phyloP scores from a whole-genome alignment of 2,113 vertebrate genomes.

The Furnarius figulus region DNA sequence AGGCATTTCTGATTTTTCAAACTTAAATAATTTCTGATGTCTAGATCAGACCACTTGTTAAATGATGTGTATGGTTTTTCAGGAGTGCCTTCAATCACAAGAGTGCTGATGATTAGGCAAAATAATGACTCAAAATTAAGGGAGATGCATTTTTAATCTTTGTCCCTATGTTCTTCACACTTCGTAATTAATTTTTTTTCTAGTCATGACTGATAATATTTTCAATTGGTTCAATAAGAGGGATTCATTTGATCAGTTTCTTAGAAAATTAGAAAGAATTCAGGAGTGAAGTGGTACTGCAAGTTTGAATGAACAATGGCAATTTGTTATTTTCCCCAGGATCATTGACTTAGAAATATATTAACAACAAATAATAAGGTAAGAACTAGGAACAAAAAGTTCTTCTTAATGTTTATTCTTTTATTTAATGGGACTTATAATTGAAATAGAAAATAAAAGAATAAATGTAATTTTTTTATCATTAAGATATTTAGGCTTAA shows the following conservation, averaged over 20 bases:
- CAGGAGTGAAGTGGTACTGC: background rate
- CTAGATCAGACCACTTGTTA: slow-evolving; percentile 14
- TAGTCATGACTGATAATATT: slow-evolving; percentile 64
- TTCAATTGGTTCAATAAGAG: slow-evolving; percentile 64
- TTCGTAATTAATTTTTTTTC: slow-evolving; percentile 66
- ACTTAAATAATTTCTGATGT: slow-evolving; percentile 1
- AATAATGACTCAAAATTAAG: slow-evolving; percentile 51
- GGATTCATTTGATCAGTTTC: slow-evolving; percentile 64
- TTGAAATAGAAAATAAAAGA: background rate
- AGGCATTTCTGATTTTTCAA: background rate
- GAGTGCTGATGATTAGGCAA: slow-evolving; percentile 24
- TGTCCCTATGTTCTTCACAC: background rate
- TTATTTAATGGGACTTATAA: background rate
- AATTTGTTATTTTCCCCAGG: slow-evolving; percentile 25
- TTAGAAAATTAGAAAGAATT: slow-evolving; percentile 60
- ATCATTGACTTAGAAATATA: background rate
- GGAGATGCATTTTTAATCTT: slow-evolving; percentile 53
- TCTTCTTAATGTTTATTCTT: background rate
- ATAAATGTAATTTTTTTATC: background rate
- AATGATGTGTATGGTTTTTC: slow-evolving; percentile 31
- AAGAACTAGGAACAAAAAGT: background rate
- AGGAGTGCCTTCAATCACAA: slow-evolving; percentile 48
- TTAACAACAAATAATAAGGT: background rate
- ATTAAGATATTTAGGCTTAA: background rate
- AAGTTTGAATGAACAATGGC: slow-evolving; percentile 20